A percentile compares a stretch with the other conserved stretches of the same genome.
Evolutionary conservation across 2,888 invertebrate genomes (phyloP).

Genomic region (Plebejus melissa): DNA sequence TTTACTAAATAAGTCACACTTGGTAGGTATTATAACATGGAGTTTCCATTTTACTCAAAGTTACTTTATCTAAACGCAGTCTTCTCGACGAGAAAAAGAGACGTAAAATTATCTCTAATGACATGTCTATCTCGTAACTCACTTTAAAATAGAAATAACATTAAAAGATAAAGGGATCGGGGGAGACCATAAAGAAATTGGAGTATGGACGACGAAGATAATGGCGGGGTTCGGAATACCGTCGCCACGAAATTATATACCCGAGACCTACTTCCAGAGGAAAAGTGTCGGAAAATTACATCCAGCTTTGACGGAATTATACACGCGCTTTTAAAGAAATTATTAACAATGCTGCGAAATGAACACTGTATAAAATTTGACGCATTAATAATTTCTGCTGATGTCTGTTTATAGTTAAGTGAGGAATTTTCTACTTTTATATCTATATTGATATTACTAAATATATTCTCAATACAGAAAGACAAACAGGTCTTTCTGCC

Average conservation of each 20-base stretch:
- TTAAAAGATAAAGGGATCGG: slow-evolving; percentile 20
- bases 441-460: no score
- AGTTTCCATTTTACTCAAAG: no score
- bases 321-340: slow-evolving; percentile 8
- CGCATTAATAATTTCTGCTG: neutral
- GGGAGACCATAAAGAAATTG: slow-evolving; percentile 20
- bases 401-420: neutral
- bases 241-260: slow-evolving; percentile 18
- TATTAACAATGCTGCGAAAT: slow-evolving; percentile 9
- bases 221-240: slow-evolving; percentile 15
- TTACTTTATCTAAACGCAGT: no score
- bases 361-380: neutral
- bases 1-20: no score
- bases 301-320: slow-evolving; percentile 4
- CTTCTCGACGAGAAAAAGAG: neutral
- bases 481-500: no score
- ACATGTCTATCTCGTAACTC: neutral
- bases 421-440: no score
- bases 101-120: neutral
- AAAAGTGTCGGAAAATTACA: slow-evolving; percentile 7
- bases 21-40: no score
- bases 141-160: slow-evolving; percentile 20
- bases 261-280: slow-evolving; percentile 14
- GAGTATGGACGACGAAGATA: slow-evolving; percentile 15
- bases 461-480: no score